Base-by-base conservation (phyloP, 2,888 invertebrate species). In the Nesidiocoris tenuis region DNA sequence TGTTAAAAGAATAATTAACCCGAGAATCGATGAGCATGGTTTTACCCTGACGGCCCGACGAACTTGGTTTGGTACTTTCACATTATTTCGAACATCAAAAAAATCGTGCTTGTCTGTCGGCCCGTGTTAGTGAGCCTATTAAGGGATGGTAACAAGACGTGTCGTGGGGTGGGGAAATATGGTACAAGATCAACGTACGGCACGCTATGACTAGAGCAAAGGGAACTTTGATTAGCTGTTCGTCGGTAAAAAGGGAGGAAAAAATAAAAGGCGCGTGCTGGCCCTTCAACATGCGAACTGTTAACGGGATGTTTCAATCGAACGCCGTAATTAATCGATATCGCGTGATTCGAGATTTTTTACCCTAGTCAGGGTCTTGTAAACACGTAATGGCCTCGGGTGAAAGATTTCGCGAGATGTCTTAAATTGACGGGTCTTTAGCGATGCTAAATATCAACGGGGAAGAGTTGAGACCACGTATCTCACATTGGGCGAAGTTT, bases 141-240 rank as follows among this genome's bases (percentile, higher is more conserved):
- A 72, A 63, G 72, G 63, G 72, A 72, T 72, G 72, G 72, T 72
- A 72, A 72, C 72, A 72, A 72, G 72, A 72, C 72, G 39, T 61
- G 72, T n/a, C 17, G 54, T 1, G 21, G 67, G 67, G 12, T 1
- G 19, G 55, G 67, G 55, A 21, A 19, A 55, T n/a, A 12, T 17
- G n/a, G 17, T 18, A 17, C 3, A 18, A 19, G 65, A 39, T 65
- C n/a, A 39, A 17, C 9, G 65, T 12, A 17, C 19, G 12, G 17
- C 17, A 39, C 25, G 65, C 19, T n/a, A 65, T 39, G 39, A 3
- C 39, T 65, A 24, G n/a, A n/a, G n/a, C n/a, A n/a, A n/a, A n/a
- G 18, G 65, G 25, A 55, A 59, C 57, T 68, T 68, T 68, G 68
- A 68, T 68, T 68, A 70, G 70, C 70, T 59, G 57, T 59, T 70